phyloP scores from a whole-genome alignment of 1,140 invertebrate genomes.

The Dinothrombium tinctorium region DNA sequence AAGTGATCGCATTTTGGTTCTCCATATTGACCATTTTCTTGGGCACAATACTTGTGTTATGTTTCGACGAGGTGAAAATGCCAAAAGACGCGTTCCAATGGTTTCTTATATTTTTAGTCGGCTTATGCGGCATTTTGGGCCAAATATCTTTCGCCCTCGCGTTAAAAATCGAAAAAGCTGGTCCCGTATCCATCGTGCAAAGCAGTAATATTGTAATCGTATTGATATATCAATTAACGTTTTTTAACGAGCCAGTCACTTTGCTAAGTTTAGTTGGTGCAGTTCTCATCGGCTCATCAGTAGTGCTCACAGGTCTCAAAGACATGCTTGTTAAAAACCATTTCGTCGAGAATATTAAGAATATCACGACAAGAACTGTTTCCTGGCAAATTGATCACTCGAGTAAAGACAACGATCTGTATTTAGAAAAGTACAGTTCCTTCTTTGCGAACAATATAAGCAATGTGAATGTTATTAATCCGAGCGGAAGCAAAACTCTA shows the following conservation, averaged over 20 bases:
- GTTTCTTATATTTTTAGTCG: not conserved
- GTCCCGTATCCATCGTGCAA: slow-evolving; percentile 60
- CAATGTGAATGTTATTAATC: too few species aligned
- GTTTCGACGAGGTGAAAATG: not conserved
- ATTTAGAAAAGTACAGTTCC: too few species aligned
- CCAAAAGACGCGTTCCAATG: not conserved
- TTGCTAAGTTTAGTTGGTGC: slow-evolving; percentile 6
- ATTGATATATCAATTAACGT: slow-evolving; percentile 25
- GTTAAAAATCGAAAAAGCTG: slow-evolving; percentile 40
- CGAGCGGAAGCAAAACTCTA: too few species aligned
- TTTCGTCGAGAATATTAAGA: slow-evolving; percentile 1
- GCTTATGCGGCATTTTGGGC: not conserved
- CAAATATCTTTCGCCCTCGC: not conserved
- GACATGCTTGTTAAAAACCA: not conserved
- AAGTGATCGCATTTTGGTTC: slow-evolving; percentile 32
- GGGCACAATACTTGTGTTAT: not conserved
- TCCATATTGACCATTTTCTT: slow-evolving; percentile 18
- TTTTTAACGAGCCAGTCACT: slow-evolving; percentile 8
- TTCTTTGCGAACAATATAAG: too few species aligned
- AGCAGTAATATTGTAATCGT: slow-evolving; percentile 72
- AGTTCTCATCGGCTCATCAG: slow-evolving; percentile 1
- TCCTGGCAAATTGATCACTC: not conserved
- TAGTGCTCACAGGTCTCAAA: not conserved
- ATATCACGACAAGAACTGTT: not conserved
- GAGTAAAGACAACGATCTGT: too few species aligned